Percentiles rank a stretch among this genome's conserved stretches.
Evolutionary conservation across 2,113 vertebrate species (phyloP).

Genomic region (Microtus oregoni): DNA sequence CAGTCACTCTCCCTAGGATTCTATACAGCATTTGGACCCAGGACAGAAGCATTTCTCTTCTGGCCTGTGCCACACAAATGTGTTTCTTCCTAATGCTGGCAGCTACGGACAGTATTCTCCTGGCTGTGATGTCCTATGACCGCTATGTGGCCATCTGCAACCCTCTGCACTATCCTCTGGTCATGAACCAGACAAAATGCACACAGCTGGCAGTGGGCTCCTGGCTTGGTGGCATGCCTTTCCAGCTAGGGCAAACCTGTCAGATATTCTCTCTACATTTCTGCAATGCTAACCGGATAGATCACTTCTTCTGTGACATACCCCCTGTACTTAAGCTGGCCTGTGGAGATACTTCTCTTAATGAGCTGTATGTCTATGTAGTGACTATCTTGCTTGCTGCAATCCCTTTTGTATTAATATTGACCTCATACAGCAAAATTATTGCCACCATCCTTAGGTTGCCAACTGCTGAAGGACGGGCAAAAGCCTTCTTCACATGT

Average conservation of each 20-base stretch:
- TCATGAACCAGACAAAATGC: background rate
- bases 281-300: conserved; percentile 50
- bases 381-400: background rate
- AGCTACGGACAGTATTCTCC: background rate
- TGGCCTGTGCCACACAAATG: conserved; percentile 40
- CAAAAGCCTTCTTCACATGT: conserved; percentile 74
- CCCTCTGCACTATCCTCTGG: background rate
- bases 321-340: conserved; percentile 58
- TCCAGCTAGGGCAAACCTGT: conserved; percentile 27
- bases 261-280: conserved; percentile 52
- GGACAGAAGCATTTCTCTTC: background rate
- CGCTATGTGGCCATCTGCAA: background rate
- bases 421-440: conserved; percentile 71
- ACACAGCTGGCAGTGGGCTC: background rate
- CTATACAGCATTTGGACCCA: conserved; percentile 33
- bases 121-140: conserved; percentile 28
- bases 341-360: conserved; percentile 55
- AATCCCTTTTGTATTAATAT: conserved; percentile 48
- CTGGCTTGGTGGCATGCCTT: conserved; percentile 3
- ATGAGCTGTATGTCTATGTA: conserved; percentile 36
- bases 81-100: conserved; percentile 17
- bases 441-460: conserved; percentile 22
- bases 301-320: conserved; percentile 61
- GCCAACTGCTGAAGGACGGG: background rate
- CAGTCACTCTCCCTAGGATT: conserved; percentile 42